Base-by-base conservation (phyloP, 2,113 vertebrate species). In the Mobula hypostoma region DNA sequence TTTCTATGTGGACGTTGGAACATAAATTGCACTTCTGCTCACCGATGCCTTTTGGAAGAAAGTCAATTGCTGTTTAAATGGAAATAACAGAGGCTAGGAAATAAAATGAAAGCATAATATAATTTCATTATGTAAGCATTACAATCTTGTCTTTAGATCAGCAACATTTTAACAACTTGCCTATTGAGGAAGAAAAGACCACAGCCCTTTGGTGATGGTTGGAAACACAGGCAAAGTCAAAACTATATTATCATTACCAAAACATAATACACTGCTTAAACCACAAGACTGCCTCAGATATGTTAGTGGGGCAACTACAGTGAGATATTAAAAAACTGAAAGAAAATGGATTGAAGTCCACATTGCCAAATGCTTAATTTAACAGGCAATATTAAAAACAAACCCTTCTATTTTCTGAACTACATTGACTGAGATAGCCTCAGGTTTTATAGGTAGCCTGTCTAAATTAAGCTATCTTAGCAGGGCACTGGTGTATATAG, bases 401-500 rank as follows among this genome's bases (percentile, higher is more conserved):
- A 61, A 63, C 58, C 21, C 82, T 61, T 87, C 56, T 24, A 87
- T 61, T 87, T 29, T 63, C 58, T 61, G 29, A 88, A 88, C 83
- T 27, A 27, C 12, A 83, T 83, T 0, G 40, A 48, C 17, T n/a
- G 8, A 63, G 58, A 88, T 63, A 63, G 83, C 58, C 58, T 58
- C 58, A 63, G 12, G 83, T 88, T 88, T 88, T 88, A 88, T 63
- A 14, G 58, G 56, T n/a, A 63, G 63, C 61, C 56, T n/a, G 29
- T 63, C 83, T 88, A 88, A 88, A 88, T 88, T 87, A 87, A 87
- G 56, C 61, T 87, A 63, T 87, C 83, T 63, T 58, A n/a, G 83
- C 29, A 15, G 27, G 9, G 11, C 82, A 58, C 58, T 85, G 40
- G 40, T 58, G 82, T 19, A 24, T 48, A 85, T 48, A 48, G 48